A percentile compares a stretch with the other conserved stretches of the same genome.
Conservation (phyloP, 2,113 vertebrate species). For the Alethe diademata region DNA sequence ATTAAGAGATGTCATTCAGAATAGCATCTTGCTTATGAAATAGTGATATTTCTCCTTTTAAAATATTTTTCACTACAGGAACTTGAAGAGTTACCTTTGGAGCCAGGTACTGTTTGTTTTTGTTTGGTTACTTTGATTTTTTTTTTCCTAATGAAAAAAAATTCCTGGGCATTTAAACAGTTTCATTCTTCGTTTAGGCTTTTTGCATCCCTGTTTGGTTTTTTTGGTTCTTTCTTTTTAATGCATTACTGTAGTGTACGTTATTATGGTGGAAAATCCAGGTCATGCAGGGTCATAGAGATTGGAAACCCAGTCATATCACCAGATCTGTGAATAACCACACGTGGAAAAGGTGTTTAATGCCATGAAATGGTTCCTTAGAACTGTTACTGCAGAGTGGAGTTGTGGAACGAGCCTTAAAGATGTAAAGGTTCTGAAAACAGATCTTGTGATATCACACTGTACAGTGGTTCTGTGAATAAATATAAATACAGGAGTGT, state of each 20-base stretch:
- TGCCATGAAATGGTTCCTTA: neutral
- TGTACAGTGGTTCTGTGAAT: conserved; percentile 2
- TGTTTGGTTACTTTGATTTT: neutral
- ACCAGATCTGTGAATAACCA: conserved; percentile 72
- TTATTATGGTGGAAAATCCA: conserved; percentile 59
- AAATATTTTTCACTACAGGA: conserved; percentile 63
- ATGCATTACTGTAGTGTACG: conserved; percentile 29
- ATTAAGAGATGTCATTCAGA: neutral
- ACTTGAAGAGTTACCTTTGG: conserved; percentile 73
- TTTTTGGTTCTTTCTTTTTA: neutral
- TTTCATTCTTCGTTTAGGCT: conserved; percentile 27
- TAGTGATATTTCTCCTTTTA: neutral
- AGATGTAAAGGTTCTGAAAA: conserved; percentile 53
- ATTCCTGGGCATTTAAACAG: neutral
- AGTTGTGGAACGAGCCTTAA: conserved; percentile 9
- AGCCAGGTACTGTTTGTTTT: conserved; percentile 86
- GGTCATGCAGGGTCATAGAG: conserved; percentile 71
- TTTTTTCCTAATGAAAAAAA: neutral
- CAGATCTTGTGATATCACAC: conserved; percentile 76
- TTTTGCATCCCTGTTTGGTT: neutral
- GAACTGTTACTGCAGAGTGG: neutral
- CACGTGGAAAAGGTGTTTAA: neutral
- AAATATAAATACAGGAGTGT: neutral
- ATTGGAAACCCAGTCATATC: conserved; percentile 77
- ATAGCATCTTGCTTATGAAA: neutral